These are phyloP conservation scores for Coendou prehensilis DNA, from an alignment of 2,797 vertebrate species.

Conservation along the genomic window DNA sequence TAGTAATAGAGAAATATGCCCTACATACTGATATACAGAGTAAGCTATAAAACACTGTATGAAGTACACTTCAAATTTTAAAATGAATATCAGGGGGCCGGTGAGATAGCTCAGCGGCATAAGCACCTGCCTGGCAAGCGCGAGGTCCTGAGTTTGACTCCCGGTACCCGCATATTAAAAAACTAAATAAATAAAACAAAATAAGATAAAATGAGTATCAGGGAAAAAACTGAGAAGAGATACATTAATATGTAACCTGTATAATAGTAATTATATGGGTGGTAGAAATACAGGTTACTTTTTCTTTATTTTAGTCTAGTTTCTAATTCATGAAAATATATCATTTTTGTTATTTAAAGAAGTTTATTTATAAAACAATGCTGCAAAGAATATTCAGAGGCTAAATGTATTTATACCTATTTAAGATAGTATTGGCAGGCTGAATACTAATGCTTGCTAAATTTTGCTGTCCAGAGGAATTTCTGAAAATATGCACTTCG, in stretches of 20 bases:
- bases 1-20: not conserved
- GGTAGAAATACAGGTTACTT: not conserved
- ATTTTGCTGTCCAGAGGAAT: not conserved
- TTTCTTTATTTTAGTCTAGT: conserved; percentile 31
- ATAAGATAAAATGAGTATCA: not conserved
- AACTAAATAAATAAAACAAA: too few relatives aligned
- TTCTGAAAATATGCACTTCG: conserved; percentile 39
- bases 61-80: conserved; percentile 52
- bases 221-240: not conserved
- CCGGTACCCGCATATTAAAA: too few relatives aligned
- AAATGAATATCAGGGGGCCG: not conserved
- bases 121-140: too few relatives aligned
- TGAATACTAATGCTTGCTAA: not conserved
- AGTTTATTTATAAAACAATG: conserved; percentile 15
- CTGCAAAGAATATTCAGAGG: not conserved
- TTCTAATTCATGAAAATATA: not conserved
- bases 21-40: not conserved
- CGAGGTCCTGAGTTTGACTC: too few relatives aligned
- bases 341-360: conserved; percentile 46
- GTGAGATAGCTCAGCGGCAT: too few relatives aligned
- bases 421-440: conserved; percentile 32
- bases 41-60: not conserved
- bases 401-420: not conserved
- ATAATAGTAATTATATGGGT: conserved; percentile 11
- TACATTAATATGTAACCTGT: not conserved